Evolutionary conservation across 2,113 vertebrate species (phyloP).

Genomic region (Circaetus cinerascens): DNA sequence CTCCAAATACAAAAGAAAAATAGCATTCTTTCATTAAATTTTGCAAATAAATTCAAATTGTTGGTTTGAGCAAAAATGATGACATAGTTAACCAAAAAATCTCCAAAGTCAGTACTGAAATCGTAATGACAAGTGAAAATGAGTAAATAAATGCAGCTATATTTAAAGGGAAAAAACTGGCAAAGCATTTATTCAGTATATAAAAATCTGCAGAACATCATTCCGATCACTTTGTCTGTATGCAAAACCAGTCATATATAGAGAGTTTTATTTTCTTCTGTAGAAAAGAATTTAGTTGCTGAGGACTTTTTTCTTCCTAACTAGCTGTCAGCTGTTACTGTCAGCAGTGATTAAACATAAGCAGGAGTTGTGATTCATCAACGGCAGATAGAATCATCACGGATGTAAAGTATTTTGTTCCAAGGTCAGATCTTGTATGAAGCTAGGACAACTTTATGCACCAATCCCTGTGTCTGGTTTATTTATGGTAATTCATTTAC

Average conservation of each 20-base stretch:
- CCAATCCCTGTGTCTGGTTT: slow-evolving; percentile 20
- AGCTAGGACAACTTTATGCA: slow-evolving; percentile 51
- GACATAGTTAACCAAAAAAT: neutral
- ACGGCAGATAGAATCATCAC: slow-evolving; percentile 62
- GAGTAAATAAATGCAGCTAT: neutral
- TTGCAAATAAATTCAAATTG: neutral
- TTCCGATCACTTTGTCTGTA: slow-evolving; percentile 29
- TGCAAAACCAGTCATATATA: slow-evolving; percentile 37
- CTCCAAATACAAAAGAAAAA: neutral
- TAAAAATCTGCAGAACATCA: slow-evolving; percentile 35
- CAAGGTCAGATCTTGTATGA: slow-evolving; percentile 66
- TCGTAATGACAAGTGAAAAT: slow-evolving; percentile 15
- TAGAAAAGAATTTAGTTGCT: slow-evolving; percentile 21
- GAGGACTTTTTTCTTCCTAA: slow-evolving; percentile 43
- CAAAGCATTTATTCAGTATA: slow-evolving; percentile 3
- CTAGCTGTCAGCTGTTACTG: slow-evolving; percentile 71
- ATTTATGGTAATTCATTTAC: slow-evolving; percentile 61
- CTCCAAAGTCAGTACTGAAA: neutral
- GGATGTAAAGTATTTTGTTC: slow-evolving; percentile 53
- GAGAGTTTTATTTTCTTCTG: neutral
- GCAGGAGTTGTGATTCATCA: slow-evolving; percentile 71
- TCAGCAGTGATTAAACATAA: slow-evolving; percentile 75
- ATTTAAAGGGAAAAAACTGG: slow-evolving; percentile 4
- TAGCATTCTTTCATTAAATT: neutral
- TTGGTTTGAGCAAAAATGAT: neutral